These are phyloP conservation scores for Nomada flava DNA, from an alignment of 2,888 invertebrate genomes.

Conservation along the genomic window DNA sequence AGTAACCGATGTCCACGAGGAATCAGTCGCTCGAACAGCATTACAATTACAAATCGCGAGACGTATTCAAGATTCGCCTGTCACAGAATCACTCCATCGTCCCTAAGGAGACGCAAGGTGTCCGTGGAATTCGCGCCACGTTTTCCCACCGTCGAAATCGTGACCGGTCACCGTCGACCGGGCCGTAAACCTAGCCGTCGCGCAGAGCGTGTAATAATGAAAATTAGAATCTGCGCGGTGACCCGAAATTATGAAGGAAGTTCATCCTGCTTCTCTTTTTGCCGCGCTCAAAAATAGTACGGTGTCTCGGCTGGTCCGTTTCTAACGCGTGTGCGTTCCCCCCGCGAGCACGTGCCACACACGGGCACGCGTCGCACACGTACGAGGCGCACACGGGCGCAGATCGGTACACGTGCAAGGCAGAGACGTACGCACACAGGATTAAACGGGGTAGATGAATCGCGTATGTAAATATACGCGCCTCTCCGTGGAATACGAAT, in stretches of 20 bases:
- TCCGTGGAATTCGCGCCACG: not conserved
- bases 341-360: not conserved
- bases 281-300: slow-evolving; percentile 78
- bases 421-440: slow-evolving; percentile 17
- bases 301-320: slow-evolving; percentile 63
- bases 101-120: not conserved
- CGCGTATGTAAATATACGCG: slow-evolving; percentile 55
- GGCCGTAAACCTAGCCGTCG: not conserved
- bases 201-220: slow-evolving; percentile 51
- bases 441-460: slow-evolving; percentile 42
- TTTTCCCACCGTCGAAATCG: not conserved
- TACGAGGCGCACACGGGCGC: not conserved
- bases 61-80: not conserved
- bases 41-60: not conserved
- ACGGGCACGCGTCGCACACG: not conserved
- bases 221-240: slow-evolving; percentile 62
- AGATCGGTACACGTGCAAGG: not conserved
- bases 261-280: slow-evolving; percentile 78
- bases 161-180: not conserved
- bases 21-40: not conserved
- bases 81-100: not conserved
- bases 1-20: not conserved
- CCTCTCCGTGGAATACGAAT: slow-evolving; percentile 46
- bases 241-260: slow-evolving; percentile 81
- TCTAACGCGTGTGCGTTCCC: slow-evolving; percentile 40